A percentile compares a stretch with the other conserved stretches of the same genome.
These are phyloP conservation scores for Myathropa florea DNA, from an alignment of 2,888 invertebrate genomes.

Conservation along the genomic window DNA sequence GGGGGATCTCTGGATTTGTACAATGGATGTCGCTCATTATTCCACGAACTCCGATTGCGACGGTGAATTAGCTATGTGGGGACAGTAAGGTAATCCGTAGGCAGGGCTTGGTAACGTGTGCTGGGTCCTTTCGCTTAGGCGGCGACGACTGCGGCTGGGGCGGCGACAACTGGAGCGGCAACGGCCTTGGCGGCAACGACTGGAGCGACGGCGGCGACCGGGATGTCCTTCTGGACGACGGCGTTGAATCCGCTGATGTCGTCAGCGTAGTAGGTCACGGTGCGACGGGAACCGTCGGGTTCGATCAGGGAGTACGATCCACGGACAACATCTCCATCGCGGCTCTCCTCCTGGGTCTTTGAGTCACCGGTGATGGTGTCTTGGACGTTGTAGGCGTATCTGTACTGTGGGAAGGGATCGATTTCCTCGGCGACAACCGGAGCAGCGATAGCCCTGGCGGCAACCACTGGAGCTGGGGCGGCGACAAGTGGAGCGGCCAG, in stretches of 20 bases:
- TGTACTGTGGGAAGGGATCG: conserved; percentile 81
- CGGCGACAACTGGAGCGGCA: conserved; percentile 77
- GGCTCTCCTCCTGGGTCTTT: conserved; percentile 81
- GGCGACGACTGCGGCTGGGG: conserved; percentile 73
- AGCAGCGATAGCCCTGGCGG: conserved; percentile 72
- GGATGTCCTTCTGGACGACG: conserved; percentile 80
- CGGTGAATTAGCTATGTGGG: conserved; percentile 62
- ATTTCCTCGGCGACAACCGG: conserved; percentile 76
- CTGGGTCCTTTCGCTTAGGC: conserved; percentile 41
- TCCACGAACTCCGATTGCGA: conserved; percentile 71
- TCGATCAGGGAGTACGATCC: conserved; percentile 81
- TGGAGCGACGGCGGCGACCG: conserved; percentile 80
- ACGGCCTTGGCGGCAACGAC: conserved; percentile 77
- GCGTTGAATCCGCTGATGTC: conserved; percentile 82
- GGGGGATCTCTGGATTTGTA: conserved; percentile 72
- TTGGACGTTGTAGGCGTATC: conserved; percentile 81
- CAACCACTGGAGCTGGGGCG: conserved; percentile 66
- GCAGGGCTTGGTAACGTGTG: conserved; percentile 37
- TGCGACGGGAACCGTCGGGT: conserved; percentile 81
- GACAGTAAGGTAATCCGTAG: conserved; percentile 37
- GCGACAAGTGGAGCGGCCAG: conserved; percentile 75
- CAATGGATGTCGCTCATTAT: conserved; percentile 79
- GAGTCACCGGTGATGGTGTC: conserved; percentile 81
- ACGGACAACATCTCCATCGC: conserved; percentile 81
- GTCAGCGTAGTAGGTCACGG: conserved; percentile 81